These are phyloP conservation scores for Xenops minutus DNA, from an alignment of 2,797 vertebrate species.

Conservation along the genomic window DNA sequence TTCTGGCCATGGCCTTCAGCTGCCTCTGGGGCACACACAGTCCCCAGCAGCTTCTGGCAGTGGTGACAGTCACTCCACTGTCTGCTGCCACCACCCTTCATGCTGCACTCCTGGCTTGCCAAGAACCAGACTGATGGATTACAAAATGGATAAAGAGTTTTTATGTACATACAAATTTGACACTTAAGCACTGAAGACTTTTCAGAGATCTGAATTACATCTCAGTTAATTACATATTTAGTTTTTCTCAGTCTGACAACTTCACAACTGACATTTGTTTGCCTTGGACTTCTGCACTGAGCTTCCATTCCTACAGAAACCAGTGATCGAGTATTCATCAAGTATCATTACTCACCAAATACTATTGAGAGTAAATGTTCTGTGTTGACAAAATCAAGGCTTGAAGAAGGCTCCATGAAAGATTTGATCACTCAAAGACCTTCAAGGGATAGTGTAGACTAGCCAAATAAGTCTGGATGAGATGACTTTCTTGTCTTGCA, in stretches of 20 bases:
- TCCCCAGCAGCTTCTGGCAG: not conserved
- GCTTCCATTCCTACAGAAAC: not conserved
- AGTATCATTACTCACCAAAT: not conserved
- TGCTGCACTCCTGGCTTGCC: not conserved
- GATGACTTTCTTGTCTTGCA: not conserved
- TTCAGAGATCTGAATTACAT: not conserved
- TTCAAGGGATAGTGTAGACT: not conserved
- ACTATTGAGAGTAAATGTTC: not conserved
- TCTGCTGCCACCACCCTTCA: not conserved
- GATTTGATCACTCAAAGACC: not conserved
- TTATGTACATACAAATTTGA: not conserved
- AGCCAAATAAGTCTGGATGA: not conserved
- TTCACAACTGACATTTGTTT: not conserved
- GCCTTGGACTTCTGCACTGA: not conserved
- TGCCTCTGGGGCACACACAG: rapidly evolving
- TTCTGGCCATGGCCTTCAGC: rapidly evolving
- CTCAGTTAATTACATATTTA: not conserved
- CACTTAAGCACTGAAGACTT: not conserved
- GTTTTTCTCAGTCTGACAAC: not conserved
- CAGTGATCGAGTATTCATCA: not conserved
- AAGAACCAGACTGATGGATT: rapidly evolving
- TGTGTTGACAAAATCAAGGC: not conserved
- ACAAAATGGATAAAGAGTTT: not conserved
- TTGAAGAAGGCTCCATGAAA: not conserved
- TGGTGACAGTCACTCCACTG: not conserved